A percentile compares a stretch with the other conserved stretches of the same genome.
phyloP scores from a whole-genome alignment of 1,140 invertebrate genomes.

The Gonatopus flavifemur region DNA sequence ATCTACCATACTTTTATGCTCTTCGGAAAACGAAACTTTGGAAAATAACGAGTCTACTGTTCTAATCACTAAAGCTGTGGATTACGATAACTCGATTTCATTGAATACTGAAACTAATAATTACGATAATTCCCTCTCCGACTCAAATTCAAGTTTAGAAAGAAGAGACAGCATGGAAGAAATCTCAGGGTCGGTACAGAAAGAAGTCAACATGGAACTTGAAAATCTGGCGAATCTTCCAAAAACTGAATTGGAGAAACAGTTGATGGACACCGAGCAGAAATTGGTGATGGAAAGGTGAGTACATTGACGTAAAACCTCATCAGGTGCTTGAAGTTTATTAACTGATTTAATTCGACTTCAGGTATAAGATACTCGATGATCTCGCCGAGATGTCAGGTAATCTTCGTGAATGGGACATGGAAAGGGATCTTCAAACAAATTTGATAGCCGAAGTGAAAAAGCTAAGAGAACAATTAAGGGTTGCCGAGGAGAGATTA shows the following conservation, averaged over 20 bases:
- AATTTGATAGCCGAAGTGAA: slow-evolving; percentile 36
- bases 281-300: slow-evolving; percentile 47
- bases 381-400: slow-evolving; percentile 47
- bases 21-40: too few relatives aligned
- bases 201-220: slow-evolving; percentile 31
- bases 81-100: neutral
- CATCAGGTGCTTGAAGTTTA: too few relatives aligned
- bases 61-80: neutral
- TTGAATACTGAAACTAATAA: neutral
- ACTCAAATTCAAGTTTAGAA: neutral
- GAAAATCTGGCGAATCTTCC: slow-evolving; percentile 23
- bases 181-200: slow-evolving; percentile 28
- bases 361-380: slow-evolving; percentile 43
- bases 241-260: slow-evolving; percentile 26
- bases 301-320: slow-evolving; percentile 12
- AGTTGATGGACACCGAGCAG: slow-evolving; percentile 35
- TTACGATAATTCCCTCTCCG: neutral
- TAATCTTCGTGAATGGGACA: slow-evolving; percentile 44
- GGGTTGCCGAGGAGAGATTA: slow-evolving; percentile 42
- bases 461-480: slow-evolving; percentile 41
- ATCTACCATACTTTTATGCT: neutral
- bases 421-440: slow-evolving; percentile 43
- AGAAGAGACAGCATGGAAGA: slow-evolving; percentile 16
- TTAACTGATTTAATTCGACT: slow-evolving; percentile 7
- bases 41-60: slow-evolving; percentile 13